Base-by-base conservation (phyloP, 2,888 invertebrate species). In the Netelia virgata region DNA sequence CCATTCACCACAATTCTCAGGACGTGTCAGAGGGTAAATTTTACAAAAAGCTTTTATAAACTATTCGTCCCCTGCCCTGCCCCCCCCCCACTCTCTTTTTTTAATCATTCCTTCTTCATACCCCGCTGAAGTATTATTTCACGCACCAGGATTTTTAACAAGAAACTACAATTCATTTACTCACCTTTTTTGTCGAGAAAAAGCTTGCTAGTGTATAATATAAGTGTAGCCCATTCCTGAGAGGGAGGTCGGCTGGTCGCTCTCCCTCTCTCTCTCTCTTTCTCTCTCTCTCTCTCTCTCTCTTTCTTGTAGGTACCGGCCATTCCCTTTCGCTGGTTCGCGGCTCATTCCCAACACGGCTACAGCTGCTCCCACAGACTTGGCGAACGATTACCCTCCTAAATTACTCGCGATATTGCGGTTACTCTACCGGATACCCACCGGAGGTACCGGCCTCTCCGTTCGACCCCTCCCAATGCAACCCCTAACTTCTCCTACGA, bases 401-500 rank as follows among this genome's bases (percentile, higher is more conserved):
- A 90, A 90, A 91, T 90, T 88, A 89, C 85, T 85, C 57, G 81
- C 87, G 88, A 88, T 87, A 89, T 89, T 88, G 87, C 88, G 79
- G 89, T 87, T 86, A 83, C 80, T 80, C 82, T 59, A 69, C 53
- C 73, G 73, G 59, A 75, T 73, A 74, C 57, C 73, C 66, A 16
- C 59, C 43, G 20, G 18, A 43, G 68, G 36, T 47, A 36, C 72
- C 69, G n/a, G 57, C 28, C 68, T n/a, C 61, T 73, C 59, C 18
- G 43, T 57, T 9, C 53, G 69, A 1, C 47, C 18, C 68, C n/a
- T 50, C 53, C 63, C 69, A 59, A 43, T 59, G 47, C 70, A n/a
- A 23, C 57, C 72, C 63, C 57, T 23, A 43, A 28, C 69, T 73
- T 28, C 28, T 36, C 50, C 10, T 63, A 16, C 16, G 63, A 14